A percentile compares a stretch with the other conserved stretches of the same genome.
These are phyloP conservation scores for Tiliqua scincoides DNA, from an alignment of 2,113 vertebrate species.

Conservation along the genomic window DNA sequence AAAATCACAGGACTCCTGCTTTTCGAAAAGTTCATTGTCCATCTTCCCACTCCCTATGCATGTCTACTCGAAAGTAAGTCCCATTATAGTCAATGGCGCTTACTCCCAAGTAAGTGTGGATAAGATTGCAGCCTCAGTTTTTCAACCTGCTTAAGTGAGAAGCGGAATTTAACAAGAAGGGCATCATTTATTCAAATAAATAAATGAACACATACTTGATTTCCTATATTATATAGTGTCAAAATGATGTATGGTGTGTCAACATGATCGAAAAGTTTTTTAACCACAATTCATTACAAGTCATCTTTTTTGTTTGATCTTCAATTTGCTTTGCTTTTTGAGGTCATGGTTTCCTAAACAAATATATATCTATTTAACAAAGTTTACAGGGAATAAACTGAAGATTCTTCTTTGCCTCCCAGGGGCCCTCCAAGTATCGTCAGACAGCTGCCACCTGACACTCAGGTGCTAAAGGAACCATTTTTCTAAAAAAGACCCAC, in stretches of 20 bases:
- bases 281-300: slow-evolving; percentile 19
- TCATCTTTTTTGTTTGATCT: neutral
- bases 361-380: neutral
- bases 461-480: neutral
- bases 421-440: no score
- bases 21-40: no score
- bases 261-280: neutral
- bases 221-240: slow-evolving; percentile 5
- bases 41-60: no score
- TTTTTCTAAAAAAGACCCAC: neutral
- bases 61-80: no score
- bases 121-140: no score
- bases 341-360: neutral
- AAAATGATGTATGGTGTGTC: slow-evolving; percentile 13
- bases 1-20: no score
- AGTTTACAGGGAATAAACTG: neutral
- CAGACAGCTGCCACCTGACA: neutral
- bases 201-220: slow-evolving; percentile 5
- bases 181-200: slow-evolving; percentile 9
- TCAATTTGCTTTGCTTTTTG: slow-evolving; percentile 5
- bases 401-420: neutral
- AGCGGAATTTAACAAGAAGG: neutral
- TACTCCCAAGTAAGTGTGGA: no score
- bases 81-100: no score
- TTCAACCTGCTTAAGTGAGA: neutral